Base-by-base conservation (phyloP, 1,140 invertebrate species). In the Diorhabda elongata region DNA sequence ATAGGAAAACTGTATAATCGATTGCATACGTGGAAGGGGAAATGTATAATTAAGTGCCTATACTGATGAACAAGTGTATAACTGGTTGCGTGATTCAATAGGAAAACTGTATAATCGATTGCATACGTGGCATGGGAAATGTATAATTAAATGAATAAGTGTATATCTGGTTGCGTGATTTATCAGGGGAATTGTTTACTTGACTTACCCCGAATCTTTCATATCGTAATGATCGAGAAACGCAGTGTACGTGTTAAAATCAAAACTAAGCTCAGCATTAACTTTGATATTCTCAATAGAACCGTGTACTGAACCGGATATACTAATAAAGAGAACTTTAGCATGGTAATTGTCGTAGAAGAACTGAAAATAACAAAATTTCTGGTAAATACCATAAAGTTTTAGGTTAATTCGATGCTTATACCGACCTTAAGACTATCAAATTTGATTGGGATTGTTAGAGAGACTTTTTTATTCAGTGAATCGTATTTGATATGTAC, bases 191-290 rank as follows among this genome's bases (percentile, higher is more conserved):
- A 26, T 26, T 26, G 26, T 26, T 26, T 26, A 26, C 26, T 26
- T 26, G 26, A 57, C 67, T 69, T 70, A 76, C 75, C 71, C 75
- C 43, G 72, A 70, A 59, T 73, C 63, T 8, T 68, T 64, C 41
- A 76, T 70, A 52, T 72, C 60, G 44, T 69, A 64, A 3, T 44
- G 5, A n/a, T 69, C 60, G 8, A 74, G 62, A 42, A n/a, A 42
- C 4, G 69, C 64, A 26, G 68, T 47, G 26, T 65, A 11, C n/a
- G 66, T 56, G 4, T 66, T 67, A 11, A 74, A 70, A 43, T 76
- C 69, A 45, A 70, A 65, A 41, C 63, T 61, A 3, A 74, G 11
- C 26, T 67, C 64, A n/a, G 68, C 56, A 44, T 71, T 71, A 5
- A 73, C 62, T 60, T 71, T 69, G 7, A 76, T 52, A 44, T 73